Conservation (phyloP, 1,140 invertebrate species). For the Drosophila athabasca region DNA sequence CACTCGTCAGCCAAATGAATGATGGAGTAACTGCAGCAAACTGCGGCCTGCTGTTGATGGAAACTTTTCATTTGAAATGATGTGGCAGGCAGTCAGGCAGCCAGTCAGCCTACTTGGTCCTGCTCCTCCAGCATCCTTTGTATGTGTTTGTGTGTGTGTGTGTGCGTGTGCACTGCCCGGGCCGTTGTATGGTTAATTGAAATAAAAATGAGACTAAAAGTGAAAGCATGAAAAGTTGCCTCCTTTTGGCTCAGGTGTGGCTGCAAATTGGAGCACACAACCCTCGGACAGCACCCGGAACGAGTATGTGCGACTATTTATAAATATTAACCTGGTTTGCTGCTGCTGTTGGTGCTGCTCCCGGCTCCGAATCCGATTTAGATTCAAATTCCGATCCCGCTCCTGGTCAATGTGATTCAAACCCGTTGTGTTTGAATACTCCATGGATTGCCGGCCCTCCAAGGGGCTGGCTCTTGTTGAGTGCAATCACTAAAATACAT, state of each 20-base stretch:
- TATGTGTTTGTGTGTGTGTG: neutral
- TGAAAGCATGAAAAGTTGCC: conserved; percentile 36
- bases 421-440: conserved; percentile 81
- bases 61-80: conserved; percentile 36
- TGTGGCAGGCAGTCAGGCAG: neutral
- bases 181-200: conserved; percentile 77
- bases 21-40: conserved; percentile 75
- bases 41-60: conserved; percentile 39
- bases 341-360: conserved; percentile 39
- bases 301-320: conserved; percentile 26
- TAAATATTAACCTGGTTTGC: conserved; percentile 66
- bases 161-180: conserved; percentile 24
- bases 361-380: conserved; percentile 1
- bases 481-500: conserved; percentile 80
- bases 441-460: conserved; percentile 83
- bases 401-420: conserved; percentile 69
- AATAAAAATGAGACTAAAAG: conserved; percentile 39
- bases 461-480: conserved; percentile 80
- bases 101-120: conserved; percentile 19
- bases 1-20: conserved; percentile 77
- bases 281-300: conserved; percentile 1
- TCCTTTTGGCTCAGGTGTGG: conserved; percentile 63
- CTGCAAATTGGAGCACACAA: conserved; percentile 65
- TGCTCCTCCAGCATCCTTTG: neutral
- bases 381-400: conserved; percentile 12